Conservation (phyloP, 2,797 vertebrate genomes). For the Sebastolobus altivelis region DNA sequence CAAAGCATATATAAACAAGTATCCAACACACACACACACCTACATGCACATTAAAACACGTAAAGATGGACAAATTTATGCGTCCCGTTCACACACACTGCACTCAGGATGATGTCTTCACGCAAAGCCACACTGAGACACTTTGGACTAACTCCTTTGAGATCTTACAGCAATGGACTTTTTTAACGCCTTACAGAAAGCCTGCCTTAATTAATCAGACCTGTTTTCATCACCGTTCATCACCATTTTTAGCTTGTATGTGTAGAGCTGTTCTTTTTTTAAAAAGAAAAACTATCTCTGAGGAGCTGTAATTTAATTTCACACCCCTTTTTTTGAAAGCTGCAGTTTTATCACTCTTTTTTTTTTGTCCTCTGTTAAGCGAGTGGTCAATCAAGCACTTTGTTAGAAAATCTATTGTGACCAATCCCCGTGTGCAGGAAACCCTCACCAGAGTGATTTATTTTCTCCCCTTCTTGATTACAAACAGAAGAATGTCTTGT, state of each 20-base stretch:
- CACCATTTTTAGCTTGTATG: conserved; percentile 76
- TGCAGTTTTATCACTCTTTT: conserved; percentile 73
- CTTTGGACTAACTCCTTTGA: conserved; percentile 85
- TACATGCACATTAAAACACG: conserved; percentile 66
- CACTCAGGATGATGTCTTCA: conserved; percentile 86
- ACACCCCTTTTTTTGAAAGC: conserved; percentile 62
- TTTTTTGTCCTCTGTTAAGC: conserved; percentile 74
- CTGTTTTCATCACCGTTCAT: conserved; percentile 68
- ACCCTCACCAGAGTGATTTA: conserved; percentile 58
- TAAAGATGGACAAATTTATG: conserved; percentile 64
- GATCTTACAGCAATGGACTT: conserved; percentile 83
- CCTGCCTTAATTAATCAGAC: conserved; percentile 85
- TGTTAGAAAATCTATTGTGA: conserved; percentile 77
- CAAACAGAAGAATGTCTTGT: conserved; percentile 70
- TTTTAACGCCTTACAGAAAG: conserved; percentile 87
- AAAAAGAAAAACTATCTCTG: conserved; percentile 46
- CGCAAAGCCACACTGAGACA: conserved; percentile 83
- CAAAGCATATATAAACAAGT: conserved; percentile 35
- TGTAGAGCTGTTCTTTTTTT: conserved; percentile 68
- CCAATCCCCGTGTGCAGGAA: conserved; percentile 66
- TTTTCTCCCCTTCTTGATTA: conserved; percentile 31
- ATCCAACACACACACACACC: conserved; percentile 49
- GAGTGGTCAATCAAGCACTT: conserved; percentile 88
- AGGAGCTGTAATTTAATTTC: conserved; percentile 77
- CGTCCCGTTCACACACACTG: conserved; percentile 70